A percentile compares a stretch with the other conserved stretches of the same genome.
Conservation (phyloP, 2,888 invertebrate species). For the Polia nebulosa region DNA sequence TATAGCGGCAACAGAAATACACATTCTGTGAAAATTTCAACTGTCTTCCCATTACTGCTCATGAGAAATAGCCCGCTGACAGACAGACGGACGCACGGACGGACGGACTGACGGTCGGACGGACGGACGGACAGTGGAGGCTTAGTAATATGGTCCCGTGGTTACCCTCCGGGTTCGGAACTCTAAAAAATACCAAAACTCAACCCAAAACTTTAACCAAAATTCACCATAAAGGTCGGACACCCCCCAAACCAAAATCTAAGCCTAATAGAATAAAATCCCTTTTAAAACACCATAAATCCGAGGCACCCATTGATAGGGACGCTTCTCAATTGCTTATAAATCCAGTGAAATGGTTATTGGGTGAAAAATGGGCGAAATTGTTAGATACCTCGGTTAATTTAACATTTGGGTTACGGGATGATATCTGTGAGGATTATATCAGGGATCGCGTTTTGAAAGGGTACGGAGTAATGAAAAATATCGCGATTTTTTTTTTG, state of each 20-base stretch:
- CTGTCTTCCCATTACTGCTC: too few species aligned
- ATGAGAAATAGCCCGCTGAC: too few species aligned
- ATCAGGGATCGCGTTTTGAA: slow-evolving; percentile 26
- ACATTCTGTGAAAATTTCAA: too few species aligned
- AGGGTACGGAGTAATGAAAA: slow-evolving; percentile 30
- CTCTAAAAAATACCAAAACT: too few species aligned
- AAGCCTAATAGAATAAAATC: slow-evolving; percentile 75
- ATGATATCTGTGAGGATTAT: slow-evolving; percentile 51
- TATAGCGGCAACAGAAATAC: too few species aligned
- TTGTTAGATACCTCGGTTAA: slow-evolving; percentile 68
- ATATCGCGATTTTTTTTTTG: slow-evolving; percentile 5
- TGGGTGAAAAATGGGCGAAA: slow-evolving; percentile 74
- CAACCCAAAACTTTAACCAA: slow-evolving; percentile 13
- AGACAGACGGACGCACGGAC: too few species aligned
- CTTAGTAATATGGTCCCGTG: too few species aligned
- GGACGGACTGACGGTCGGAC: too few species aligned
- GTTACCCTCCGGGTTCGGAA: too few species aligned
- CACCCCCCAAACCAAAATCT: slow-evolving; percentile 38
- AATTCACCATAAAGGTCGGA: slow-evolving; percentile 24
- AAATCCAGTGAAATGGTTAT: slow-evolving; percentile 77
- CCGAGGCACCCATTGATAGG: slow-evolving; percentile 69
- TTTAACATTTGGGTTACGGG: slow-evolving; percentile 67
- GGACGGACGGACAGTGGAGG: too few species aligned
- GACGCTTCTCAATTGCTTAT: slow-evolving; percentile 73
- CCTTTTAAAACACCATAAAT: slow-evolving; percentile 74